phyloP scores from a whole-genome alignment of 2,888 invertebrate species.

The Drosophila yooni region DNA sequence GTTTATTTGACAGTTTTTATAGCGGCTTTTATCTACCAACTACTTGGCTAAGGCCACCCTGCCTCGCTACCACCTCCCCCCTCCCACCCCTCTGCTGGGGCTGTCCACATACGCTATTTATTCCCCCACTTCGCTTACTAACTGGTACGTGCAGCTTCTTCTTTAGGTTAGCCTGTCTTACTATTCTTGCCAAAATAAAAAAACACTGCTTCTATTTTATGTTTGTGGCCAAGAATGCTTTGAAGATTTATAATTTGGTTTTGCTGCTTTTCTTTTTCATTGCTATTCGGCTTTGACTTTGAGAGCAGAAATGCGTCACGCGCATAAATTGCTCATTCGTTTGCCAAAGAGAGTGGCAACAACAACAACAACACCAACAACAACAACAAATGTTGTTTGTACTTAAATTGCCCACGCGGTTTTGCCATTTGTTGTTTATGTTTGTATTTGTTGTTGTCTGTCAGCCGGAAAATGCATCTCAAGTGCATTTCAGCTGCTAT shows the following conservation, averaged over 20 bases:
- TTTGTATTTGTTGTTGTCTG: conserved; percentile 31
- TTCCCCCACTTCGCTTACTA: background rate
- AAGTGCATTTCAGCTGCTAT: conserved; percentile 45
- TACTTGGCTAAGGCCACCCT: conserved; percentile 59
- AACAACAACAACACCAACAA: conserved; percentile 32
- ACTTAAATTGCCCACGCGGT: conserved; percentile 61
- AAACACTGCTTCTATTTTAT: conserved; percentile 16
- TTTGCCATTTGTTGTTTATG: conserved; percentile 11
- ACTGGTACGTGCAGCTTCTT: conserved; percentile 45
- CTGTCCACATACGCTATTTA: background rate
- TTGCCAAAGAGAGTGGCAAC: conserved; percentile 49
- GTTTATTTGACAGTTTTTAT: conserved; percentile 83
- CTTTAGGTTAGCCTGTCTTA: conserved; percentile 55
- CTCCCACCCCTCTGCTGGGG: too few species aligned
- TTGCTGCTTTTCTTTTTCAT: conserved; percentile 51
- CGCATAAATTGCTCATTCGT: conserved; percentile 74
- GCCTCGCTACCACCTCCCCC: background rate
- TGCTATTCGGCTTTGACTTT: conserved; percentile 68
- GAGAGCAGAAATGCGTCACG: conserved; percentile 72
- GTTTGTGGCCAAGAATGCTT: conserved; percentile 63
- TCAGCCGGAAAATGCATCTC: conserved; percentile 49
- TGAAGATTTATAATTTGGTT: conserved; percentile 74
- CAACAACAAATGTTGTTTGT: conserved; percentile 22
- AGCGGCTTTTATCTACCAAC: conserved; percentile 81
- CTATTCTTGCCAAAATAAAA: conserved; percentile 51